Percentiles rank a stretch among this genome's conserved stretches.
These are phyloP conservation scores for Proteles cristata DNA, from an alignment of 2,113 vertebrate genomes.

Conservation along the genomic window DNA sequence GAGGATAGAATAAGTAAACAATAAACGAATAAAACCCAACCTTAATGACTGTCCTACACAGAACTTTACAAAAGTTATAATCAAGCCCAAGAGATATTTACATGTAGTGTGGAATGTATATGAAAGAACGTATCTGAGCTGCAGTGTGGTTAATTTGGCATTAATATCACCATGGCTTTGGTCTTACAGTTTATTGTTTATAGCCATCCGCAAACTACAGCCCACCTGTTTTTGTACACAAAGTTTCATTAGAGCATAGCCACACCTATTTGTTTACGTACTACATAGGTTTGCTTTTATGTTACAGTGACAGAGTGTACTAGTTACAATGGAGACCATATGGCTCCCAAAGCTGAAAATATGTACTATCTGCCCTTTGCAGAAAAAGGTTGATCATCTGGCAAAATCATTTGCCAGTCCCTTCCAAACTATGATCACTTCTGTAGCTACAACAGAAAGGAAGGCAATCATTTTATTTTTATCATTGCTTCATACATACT, in stretches of 20 bases:
- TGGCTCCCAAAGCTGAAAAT: slow-evolving; percentile 1
- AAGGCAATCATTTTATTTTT: slow-evolving; percentile 35
- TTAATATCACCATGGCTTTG: slow-evolving; percentile 20
- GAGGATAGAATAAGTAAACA: neutral
- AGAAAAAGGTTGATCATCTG: slow-evolving; percentile 17
- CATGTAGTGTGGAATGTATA: neutral
- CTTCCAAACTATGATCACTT: slow-evolving; percentile 29
- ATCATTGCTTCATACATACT: neutral
- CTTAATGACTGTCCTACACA: neutral
- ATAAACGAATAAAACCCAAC: neutral
- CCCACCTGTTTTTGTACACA: neutral
- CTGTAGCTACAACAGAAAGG: neutral
- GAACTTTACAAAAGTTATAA: neutral
- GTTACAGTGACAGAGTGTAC: neutral
- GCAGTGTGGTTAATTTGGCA: neutral
- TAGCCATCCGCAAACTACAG: neutral
- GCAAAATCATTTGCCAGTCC: neutral
- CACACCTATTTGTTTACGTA: neutral
- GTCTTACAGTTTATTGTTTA: neutral
- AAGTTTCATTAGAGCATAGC: neutral
- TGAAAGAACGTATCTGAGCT: slow-evolving; percentile 33
- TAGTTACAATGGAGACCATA: neutral
- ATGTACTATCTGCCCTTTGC: neutral
- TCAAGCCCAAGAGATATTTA: neutral
- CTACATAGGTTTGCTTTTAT: neutral